A percentile compares a stretch with the other conserved stretches of the same genome.
These are phyloP conservation scores for Remorina albescens DNA, from an alignment of 2,797 vertebrate genomes.

Conservation along the genomic window DNA sequence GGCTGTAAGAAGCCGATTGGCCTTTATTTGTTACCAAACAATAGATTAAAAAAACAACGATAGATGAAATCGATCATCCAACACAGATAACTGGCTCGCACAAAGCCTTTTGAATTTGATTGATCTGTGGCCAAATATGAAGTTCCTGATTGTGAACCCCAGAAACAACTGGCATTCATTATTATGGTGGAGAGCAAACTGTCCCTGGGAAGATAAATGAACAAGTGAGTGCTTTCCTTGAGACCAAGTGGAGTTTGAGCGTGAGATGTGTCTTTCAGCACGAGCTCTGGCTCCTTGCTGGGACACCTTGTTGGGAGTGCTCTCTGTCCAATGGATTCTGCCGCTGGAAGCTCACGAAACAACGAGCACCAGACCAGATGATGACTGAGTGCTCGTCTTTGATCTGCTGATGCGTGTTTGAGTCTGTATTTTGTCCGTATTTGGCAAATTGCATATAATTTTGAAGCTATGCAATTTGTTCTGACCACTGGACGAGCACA, in stretches of 20 bases:
- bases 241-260: conserved; percentile 62
- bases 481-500: conserved; percentile 22
- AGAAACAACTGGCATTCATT: conserved; percentile 86
- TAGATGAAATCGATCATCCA: conserved; percentile 61
- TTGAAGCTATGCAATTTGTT: conserved; percentile 44
- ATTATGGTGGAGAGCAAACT: conserved; percentile 62
- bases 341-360: conserved; percentile 66
- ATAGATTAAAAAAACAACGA: conserved; percentile 41
- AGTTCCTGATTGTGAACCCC: conserved; percentile 77
- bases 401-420: conserved; percentile 52
- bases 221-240: conserved; percentile 44
- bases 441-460: conserved; percentile 43
- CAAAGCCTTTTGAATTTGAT: conserved; percentile 41
- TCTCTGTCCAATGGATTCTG: conserved; percentile 64
- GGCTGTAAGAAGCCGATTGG: conserved; percentile 47
- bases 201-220: conserved; percentile 74
- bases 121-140: conserved; percentile 71
- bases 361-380: conserved; percentile 68
- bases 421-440: conserved; percentile 42
- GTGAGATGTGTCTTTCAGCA: conserved; percentile 84
- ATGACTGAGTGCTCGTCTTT: conserved; percentile 68
- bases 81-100: conserved; percentile 31
- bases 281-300: conserved; percentile 80
- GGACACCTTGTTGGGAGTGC: conserved; percentile 83
- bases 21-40: conserved; percentile 44